Conservation (phyloP, 2,797 vertebrate genomes). For the Esox masquinongy region DNA sequence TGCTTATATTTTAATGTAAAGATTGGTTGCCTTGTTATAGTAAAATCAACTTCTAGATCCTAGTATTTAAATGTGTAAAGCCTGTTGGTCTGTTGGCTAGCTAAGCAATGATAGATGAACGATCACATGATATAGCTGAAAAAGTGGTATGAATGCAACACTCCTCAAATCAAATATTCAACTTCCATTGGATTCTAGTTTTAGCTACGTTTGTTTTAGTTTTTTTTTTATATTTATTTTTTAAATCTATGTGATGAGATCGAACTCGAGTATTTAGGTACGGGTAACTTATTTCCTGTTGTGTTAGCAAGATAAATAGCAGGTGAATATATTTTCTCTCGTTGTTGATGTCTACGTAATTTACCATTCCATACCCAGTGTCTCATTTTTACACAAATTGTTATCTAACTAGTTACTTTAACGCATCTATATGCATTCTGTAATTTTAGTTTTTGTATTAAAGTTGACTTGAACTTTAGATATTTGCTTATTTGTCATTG, state of each 20-base stretch:
- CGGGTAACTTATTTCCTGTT: not conserved
- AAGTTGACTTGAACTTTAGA: not conserved
- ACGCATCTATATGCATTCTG: not conserved
- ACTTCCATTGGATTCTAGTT: not conserved
- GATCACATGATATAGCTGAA: constrained; percentile 73
- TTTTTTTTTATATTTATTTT: constrained; percentile 18
- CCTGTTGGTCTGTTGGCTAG: constrained; percentile 16
- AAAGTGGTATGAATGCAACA: constrained; percentile 25
- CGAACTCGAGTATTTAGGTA: constrained; percentile 2
- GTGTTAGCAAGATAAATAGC: not conserved
- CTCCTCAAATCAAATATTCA: constrained; percentile 13
- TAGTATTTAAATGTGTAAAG: not conserved
- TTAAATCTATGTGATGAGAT: constrained; percentile 16
- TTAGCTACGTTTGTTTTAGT: not conserved
- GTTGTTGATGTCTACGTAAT: not conserved
- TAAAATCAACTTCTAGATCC: not conserved
- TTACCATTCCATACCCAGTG: not conserved
- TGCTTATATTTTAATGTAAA: not conserved
- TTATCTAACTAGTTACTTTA: not conserved
- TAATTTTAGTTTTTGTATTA: not conserved
- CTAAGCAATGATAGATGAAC: constrained; percentile 46
- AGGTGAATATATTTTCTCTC: too few relatives aligned
- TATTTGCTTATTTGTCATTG: not conserved
- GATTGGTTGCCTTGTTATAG: not conserved
- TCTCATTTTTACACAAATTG: not conserved